Percentiles rank a stretch among this genome's conserved stretches.
Conservation (phyloP, 1,140 invertebrate genomes). For the Penaeus vannamei region DNA sequence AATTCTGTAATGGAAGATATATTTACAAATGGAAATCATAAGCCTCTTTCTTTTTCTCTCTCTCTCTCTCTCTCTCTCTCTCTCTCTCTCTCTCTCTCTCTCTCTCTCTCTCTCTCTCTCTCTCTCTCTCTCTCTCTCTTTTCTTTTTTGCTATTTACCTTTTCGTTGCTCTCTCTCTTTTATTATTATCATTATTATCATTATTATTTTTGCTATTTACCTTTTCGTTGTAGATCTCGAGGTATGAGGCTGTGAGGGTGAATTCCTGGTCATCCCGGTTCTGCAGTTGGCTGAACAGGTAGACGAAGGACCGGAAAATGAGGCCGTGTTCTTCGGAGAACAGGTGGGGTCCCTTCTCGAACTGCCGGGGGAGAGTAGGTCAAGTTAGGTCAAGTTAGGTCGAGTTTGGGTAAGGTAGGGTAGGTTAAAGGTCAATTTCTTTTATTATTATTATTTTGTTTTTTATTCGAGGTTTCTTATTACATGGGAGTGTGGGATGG, state of each 20-base stretch:
- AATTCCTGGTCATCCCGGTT: slow-evolving; percentile 81
- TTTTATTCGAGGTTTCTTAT: too few relatives aligned
- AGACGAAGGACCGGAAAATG: slow-evolving; percentile 90
- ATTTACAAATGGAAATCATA: too few relatives aligned
- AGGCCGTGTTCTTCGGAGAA: slow-evolving; percentile 84
- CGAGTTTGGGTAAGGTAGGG: neutral
- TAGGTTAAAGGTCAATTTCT: neutral
- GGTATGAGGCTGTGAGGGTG: slow-evolving; percentile 91
- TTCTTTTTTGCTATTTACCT: too few relatives aligned
- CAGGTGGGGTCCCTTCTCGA: slow-evolving; percentile 77
- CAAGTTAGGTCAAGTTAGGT: slow-evolving; percentile 64
- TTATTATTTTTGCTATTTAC: slow-evolving; percentile 76
- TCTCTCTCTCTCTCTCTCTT: too few relatives aligned
- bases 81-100: too few relatives aligned
- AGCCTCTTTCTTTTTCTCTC: too few relatives aligned
- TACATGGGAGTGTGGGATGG: too few relatives aligned
- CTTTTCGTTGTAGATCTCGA: slow-evolving; percentile 97
- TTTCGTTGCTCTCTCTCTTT: too few relatives aligned
- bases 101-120: too few relatives aligned
- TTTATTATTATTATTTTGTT: neutral
- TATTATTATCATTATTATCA: too few relatives aligned
- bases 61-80: too few relatives aligned
- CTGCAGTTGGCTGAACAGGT: slow-evolving; percentile 86
- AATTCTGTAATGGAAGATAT: too few relatives aligned
- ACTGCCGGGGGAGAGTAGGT: slow-evolving; percentile 75